phyloP scores from a whole-genome alignment of 2,888 invertebrate species.

The Metacarcinus magister region DNA sequence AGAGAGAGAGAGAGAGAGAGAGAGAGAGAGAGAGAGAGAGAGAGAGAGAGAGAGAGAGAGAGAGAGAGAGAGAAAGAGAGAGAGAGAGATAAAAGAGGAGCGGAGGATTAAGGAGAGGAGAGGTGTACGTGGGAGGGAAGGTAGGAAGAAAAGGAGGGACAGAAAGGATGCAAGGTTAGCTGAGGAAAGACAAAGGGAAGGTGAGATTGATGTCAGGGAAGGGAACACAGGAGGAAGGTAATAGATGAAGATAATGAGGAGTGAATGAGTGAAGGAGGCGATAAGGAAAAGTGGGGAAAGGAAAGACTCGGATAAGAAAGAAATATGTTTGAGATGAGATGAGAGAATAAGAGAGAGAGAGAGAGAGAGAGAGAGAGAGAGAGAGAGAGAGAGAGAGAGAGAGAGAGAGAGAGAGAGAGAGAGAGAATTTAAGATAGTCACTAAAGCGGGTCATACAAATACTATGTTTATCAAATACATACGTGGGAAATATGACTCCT shows the following conservation, averaged over 20 bases:
- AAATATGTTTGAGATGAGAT: constrained; percentile 22
- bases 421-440: not conserved
- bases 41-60: not conserved
- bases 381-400: constrained; percentile 38
- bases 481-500: too few relatives aligned
- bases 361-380: constrained; percentile 14
- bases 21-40: not conserved
- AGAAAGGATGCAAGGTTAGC: constrained; percentile 32
- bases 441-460: too few relatives aligned
- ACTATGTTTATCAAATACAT: too few relatives aligned
- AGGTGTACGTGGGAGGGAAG: not conserved
- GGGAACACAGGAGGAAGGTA: not conserved
- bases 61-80: not conserved
- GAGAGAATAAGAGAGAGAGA: not conserved
- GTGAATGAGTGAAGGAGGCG: not conserved
- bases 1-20: too few relatives aligned
- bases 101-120: not conserved
- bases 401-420: constrained; percentile 2
- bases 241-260: not conserved
- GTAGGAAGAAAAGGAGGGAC: not conserved
- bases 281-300: not conserved
- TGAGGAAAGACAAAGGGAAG: constrained; percentile 17
- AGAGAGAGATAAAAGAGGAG: not conserved
- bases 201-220: constrained; percentile 14
- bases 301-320: not conserved